Evolutionary conservation across 2,797 vertebrate genomes (phyloP).

Genomic region (Coregonus sp.): DNA sequence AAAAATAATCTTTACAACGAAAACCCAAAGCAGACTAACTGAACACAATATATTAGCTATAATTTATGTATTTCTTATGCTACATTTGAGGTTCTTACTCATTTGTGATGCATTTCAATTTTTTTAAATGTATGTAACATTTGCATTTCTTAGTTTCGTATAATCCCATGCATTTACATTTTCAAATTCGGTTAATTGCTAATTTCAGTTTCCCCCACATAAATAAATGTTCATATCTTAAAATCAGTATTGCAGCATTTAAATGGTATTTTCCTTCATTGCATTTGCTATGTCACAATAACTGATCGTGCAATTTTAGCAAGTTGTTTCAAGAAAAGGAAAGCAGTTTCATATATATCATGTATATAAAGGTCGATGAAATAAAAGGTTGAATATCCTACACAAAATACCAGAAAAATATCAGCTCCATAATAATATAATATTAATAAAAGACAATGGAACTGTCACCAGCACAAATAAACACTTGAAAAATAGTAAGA

Average conservation of each 20-base stretch:
- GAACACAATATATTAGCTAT: conserved; percentile 97
- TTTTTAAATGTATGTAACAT: conserved; percentile 74
- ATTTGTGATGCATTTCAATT: conserved; percentile 84
- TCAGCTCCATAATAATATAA: conserved; percentile 73
- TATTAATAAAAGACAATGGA: conserved; percentile 82
- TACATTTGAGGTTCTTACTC: conserved; percentile 78
- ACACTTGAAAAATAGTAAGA: conserved; percentile 87
- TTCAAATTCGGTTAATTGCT: conserved; percentile 74
- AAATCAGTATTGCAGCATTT: conserved; percentile 95
- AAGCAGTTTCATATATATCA: conserved; percentile 75
- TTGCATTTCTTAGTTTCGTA: conserved; percentile 75
- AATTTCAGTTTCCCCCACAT: conserved; percentile 72
- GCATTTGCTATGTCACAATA: conserved; percentile 83
- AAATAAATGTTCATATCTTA: conserved; percentile 81
- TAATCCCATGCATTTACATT: conserved; percentile 84
- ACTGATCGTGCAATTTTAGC: conserved; percentile 90
- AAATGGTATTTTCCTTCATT: conserved; percentile 84
- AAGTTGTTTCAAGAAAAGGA: conserved; percentile 88
- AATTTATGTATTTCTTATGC: conserved; percentile 84
- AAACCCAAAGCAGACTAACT: conserved; percentile 90
- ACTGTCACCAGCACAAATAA: conserved; percentile 95
- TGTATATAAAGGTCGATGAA: conserved; percentile 78
- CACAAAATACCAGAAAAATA: conserved; percentile 78
- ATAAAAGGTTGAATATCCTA: conserved; percentile 73
- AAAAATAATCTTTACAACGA: conserved; percentile 84